Conservation (phyloP, 2,113 vertebrate genomes). For the Saguinus imperator region DNA sequence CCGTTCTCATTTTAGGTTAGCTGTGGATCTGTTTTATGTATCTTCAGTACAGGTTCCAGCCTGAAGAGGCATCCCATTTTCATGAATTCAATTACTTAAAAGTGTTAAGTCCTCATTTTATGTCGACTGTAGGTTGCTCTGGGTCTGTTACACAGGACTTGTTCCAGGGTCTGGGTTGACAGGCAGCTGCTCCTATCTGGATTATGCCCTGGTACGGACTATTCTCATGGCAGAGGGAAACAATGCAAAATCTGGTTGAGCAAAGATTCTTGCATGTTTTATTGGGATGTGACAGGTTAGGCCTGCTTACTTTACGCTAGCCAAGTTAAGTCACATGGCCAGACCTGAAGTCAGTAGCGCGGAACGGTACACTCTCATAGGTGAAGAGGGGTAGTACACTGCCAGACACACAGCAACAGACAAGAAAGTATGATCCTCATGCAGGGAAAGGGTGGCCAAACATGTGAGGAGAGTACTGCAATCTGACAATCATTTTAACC, state of each 20-base stretch:
- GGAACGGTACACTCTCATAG: accelerated
- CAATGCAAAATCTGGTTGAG: neutral
- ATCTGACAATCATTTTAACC: neutral
- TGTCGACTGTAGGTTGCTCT: neutral
- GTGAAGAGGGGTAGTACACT: accelerated
- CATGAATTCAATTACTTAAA: neutral
- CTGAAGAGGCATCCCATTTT: neutral
- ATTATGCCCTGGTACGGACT: neutral
- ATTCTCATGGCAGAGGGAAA: neutral
- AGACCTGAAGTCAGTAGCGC: neutral
- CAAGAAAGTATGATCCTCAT: neutral
- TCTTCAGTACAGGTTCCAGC: neutral
- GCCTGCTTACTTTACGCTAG: accelerated
- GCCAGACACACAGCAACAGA: neutral
- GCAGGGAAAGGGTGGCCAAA: neutral
- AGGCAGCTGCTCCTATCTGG: accelerated
- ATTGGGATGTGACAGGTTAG: neutral
- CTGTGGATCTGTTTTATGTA: neutral
- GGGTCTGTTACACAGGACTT: neutral
- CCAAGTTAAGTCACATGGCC: neutral
- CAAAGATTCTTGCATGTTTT: neutral
- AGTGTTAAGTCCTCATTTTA: neutral
- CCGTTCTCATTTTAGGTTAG: accelerated
- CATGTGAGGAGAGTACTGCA: accelerated
- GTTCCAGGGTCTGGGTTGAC: neutral